A percentile compares a stretch with the other conserved stretches of the same genome.
Evolutionary conservation across 2,888 invertebrate species (phyloP).

Genomic region (Pilophorus perplexus): DNA sequence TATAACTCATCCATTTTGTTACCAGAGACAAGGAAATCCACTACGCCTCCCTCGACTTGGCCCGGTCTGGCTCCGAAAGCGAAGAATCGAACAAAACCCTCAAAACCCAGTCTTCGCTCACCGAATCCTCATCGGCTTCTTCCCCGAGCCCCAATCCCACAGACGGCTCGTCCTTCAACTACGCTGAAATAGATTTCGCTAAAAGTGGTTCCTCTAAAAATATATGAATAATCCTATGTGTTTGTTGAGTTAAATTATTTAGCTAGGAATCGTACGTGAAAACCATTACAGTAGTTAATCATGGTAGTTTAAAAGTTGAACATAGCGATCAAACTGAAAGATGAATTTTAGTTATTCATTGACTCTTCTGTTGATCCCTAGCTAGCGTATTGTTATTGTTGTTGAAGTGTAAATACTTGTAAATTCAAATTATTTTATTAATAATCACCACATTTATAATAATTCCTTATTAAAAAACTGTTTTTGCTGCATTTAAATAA

Average conservation of each 20-base stretch:
- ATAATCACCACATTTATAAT: slow-evolving; percentile 15
- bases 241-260: background rate
- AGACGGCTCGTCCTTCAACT: slow-evolving; percentile 58
- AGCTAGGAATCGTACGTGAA: no score
- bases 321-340: no score
- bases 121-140: slow-evolving; percentile 49
- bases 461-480: slow-evolving; percentile 10
- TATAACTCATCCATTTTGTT: slow-evolving; percentile 46
- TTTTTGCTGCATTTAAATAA: slow-evolving; percentile 34
- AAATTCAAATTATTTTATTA: slow-evolving; percentile 36
- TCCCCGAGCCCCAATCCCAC: slow-evolving; percentile 50
- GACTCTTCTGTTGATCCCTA: slow-evolving; percentile 11
- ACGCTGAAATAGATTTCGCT: slow-evolving; percentile 79
- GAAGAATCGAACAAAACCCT: slow-evolving; percentile 48
- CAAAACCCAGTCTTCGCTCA: slow-evolving; percentile 48
- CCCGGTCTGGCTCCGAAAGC: slow-evolving; percentile 52
- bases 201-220: slow-evolving; percentile 53
- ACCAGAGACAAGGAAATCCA: slow-evolving; percentile 48
- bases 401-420: slow-evolving; percentile 32
- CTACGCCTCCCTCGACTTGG: slow-evolving; percentile 66
- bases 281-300: no score
- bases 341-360: slow-evolving; percentile 15
- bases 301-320: no score
- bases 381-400: slow-evolving; percentile 10
- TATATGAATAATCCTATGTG: background rate